Evolutionary conservation across 2,888 invertebrate species (phyloP).

Genomic region (Ctena decussata): DNA sequence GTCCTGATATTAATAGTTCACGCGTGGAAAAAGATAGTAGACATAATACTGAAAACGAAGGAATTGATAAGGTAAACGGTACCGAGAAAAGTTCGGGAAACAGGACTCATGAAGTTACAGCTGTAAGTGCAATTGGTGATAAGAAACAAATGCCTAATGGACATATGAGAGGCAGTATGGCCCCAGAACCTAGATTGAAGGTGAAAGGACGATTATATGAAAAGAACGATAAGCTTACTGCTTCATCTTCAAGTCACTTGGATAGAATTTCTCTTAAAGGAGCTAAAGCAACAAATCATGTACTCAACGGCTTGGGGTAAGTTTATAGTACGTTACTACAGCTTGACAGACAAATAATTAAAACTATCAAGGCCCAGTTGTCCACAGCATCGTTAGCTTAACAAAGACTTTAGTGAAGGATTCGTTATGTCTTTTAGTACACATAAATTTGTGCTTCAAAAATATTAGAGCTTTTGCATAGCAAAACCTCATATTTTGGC

Average conservation of each 20-base stretch:
- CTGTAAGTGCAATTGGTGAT: not conserved
- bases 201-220: constrained; percentile 46
- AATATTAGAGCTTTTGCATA: too few relatives aligned
- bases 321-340: too few relatives aligned
- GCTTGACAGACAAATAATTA: too few relatives aligned
- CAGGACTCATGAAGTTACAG: not conserved
- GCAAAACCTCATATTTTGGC: too few relatives aligned
- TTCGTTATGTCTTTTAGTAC: too few relatives aligned
- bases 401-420: too few relatives aligned
- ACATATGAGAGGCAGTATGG: constrained; percentile 27
- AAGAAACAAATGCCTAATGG: not conserved
- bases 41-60: not conserved
- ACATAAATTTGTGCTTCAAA: too few relatives aligned
- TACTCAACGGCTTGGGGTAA: constrained; percentile 22
- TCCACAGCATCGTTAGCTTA: too few relatives aligned
- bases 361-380: too few relatives aligned
- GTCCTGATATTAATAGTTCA: not conserved
- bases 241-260: constrained; percentile 51
- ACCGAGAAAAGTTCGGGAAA: not conserved
- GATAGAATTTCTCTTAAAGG: constrained; percentile 55
- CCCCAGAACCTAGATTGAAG: constrained; percentile 56
- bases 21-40: not conserved
- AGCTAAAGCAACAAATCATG: not conserved
- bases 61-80: not conserved
- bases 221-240: constrained; percentile 58